A percentile compares a stretch with the other conserved stretches of the same genome.
These are phyloP conservation scores for Andrena bicolor DNA, from an alignment of 2,888 invertebrate species.

Conservation along the genomic window DNA sequence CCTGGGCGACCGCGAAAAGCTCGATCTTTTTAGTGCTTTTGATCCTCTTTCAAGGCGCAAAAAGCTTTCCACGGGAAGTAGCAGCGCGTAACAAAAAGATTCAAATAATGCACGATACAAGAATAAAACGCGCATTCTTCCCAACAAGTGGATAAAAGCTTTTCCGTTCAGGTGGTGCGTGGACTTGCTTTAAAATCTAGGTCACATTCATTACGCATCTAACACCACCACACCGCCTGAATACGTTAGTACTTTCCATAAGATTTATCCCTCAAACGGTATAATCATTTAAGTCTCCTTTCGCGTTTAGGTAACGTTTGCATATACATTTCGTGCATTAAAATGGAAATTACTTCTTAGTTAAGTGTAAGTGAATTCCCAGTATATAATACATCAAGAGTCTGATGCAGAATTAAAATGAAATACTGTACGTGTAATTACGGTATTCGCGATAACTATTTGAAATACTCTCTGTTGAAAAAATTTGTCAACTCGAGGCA, in stretches of 20 bases:
- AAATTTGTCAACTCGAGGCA: no score
- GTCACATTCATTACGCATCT: conserved; percentile 80
- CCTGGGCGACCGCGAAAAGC: conserved; percentile 17
- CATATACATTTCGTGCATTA: conserved; percentile 50
- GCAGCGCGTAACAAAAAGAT: conserved; percentile 44
- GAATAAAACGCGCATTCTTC: conserved; percentile 69
- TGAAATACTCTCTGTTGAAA: no score
- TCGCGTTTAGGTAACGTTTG: conserved; percentile 17
- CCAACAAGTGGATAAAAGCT: conserved; percentile 78
- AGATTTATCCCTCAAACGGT: conserved; percentile 31
- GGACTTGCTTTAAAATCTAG: conserved; percentile 76
- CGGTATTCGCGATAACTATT: no score
- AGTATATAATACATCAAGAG: conserved; percentile 3
- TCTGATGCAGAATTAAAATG: background rate
- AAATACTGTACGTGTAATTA: background rate
- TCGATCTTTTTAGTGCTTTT: conserved; percentile 57
- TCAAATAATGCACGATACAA: conserved; percentile 65
- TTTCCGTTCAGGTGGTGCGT: conserved; percentile 68
- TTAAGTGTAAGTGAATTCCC: background rate
- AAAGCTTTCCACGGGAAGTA: conserved; percentile 65
- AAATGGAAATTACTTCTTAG: conserved; percentile 48
- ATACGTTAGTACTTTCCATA: conserved; percentile 35
- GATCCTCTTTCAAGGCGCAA: conserved; percentile 62
- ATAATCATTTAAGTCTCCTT: conserved; percentile 30
- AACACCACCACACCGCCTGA: conserved; percentile 45